These are phyloP conservation scores for Mayetiola destructor DNA, from an alignment of 2,888 invertebrate species.

Conservation along the genomic window DNA sequence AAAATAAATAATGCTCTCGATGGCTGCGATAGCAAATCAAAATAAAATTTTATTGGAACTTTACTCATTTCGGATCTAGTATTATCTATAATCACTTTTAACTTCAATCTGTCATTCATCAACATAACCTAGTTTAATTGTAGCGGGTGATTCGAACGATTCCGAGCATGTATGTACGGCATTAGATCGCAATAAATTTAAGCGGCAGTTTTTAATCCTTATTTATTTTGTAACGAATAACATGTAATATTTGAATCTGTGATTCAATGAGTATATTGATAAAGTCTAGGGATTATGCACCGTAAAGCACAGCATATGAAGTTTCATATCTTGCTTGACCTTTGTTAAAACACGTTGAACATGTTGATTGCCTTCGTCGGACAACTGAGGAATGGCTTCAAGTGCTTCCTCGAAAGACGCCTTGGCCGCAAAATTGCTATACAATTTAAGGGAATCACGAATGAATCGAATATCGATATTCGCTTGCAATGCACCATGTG, in stretches of 20 bases:
- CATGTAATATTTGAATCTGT: too few relatives aligned
- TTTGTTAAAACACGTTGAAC: conserved; percentile 47
- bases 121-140: too few relatives aligned
- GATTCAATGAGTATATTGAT: too few relatives aligned
- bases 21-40: conserved; percentile 62
- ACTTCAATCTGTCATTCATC: too few relatives aligned
- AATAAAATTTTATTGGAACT: conserved; percentile 48
- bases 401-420: conserved; percentile 70
- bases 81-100: too few relatives aligned
- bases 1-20: conserved; percentile 58
- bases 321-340: conserved; percentile 50
- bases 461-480: conserved; percentile 59
- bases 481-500: conserved; percentile 61
- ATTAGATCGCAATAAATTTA: too few relatives aligned
- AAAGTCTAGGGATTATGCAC: conserved; percentile 21
- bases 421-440: conserved; percentile 51
- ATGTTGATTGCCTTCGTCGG: conserved; percentile 44
- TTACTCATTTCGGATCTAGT: conserved; percentile 7
- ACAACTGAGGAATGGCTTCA: conserved; percentile 55
- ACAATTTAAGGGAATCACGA: conserved; percentile 47
- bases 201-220: too few relatives aligned
- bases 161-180: too few relatives aligned
- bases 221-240: too few relatives aligned
- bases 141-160: too few relatives aligned
- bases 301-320: conserved; percentile 50